Base-by-base conservation (phyloP, 2,113 vertebrate genomes). In the Podocnemis expansa region DNA sequence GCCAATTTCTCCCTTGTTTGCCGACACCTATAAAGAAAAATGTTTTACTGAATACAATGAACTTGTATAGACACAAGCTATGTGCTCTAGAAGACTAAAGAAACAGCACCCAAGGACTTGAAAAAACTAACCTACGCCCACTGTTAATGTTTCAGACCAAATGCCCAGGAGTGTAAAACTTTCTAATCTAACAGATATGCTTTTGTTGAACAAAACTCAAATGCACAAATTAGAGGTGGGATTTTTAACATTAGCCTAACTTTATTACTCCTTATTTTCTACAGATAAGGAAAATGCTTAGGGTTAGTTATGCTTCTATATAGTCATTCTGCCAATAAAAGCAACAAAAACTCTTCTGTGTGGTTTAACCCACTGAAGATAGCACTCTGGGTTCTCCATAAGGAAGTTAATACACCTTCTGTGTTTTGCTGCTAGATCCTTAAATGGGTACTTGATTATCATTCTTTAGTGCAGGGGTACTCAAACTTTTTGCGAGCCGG, bases 1-100 rank as follows among this genome's bases (percentile, higher is more conserved):
- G 29, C 99, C 99, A 34, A 99, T 99, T 98, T 99, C 99, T 51
- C 99, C 99, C 96, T 99, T 99, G 96, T 99, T 99, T 29, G 99
- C 99, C 0, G 99, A 99, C 31, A 99, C 99, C 99, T 99, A 93
- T 5, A 47, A 60, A 84, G 82, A 94, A 89, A 31, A 87, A 79
- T 17, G 19, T 17, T 38, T 70, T 70, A 17, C 63, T 70, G 63
- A 22, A 38, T 70, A 70, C 63, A 8, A 9, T 38, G 4, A 38
- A 22, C 21, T 21, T 38, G 21, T 70, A 22, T 22, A 63, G 43
- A 43, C 73, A 45, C 24, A 45, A 43, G 24, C 38, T 76, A 41
- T 76, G 41, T 45, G 16, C n/a, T 70, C 21, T 88, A 21, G 84
- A 60, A 24, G 56, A 88, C 60, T 43, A 34, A 7, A 78, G 67